Evolutionary conservation across 2,113 vertebrate species (phyloP).

Genomic region (Centrocercus urophasianus): DNA sequence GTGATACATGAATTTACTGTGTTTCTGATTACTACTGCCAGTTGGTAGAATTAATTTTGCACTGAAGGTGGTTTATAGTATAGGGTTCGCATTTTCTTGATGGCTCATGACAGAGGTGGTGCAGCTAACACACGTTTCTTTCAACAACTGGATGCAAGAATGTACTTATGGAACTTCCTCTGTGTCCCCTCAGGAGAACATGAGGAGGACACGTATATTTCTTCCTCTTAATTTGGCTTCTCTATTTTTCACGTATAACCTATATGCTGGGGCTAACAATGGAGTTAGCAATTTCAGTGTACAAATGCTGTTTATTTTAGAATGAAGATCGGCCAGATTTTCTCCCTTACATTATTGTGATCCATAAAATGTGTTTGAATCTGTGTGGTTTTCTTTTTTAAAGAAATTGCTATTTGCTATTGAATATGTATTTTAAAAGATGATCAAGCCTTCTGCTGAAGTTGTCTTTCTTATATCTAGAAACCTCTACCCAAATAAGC

Average conservation of each 20-base stretch:
- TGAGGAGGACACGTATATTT: not conserved
- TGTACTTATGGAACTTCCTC: not conserved
- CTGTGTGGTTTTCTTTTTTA: not conserved
- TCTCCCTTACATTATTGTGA: not conserved
- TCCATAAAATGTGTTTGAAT: not conserved
- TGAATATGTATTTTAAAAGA: not conserved
- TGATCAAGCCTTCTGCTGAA: not conserved
- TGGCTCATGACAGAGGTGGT: not conserved
- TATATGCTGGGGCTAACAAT: fast-evolving
- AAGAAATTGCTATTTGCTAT: not conserved
- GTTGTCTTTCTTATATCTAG: not conserved
- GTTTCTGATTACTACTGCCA: not conserved
- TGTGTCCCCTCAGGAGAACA: not conserved
- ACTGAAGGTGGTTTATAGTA: not conserved
- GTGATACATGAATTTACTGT: not conserved
- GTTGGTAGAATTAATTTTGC: not conserved
- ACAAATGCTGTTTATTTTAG: not conserved
- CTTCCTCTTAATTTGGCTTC: not conserved
- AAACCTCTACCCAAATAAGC: not conserved
- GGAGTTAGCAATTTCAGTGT: not conserved
- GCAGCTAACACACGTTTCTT: not conserved
- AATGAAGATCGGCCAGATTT: not conserved
- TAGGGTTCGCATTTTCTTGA: not conserved
- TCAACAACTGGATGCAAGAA: not conserved
- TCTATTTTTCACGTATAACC: not conserved